Conservation (phyloP, 2,888 invertebrate genomes). For the Andrena minutula region DNA sequence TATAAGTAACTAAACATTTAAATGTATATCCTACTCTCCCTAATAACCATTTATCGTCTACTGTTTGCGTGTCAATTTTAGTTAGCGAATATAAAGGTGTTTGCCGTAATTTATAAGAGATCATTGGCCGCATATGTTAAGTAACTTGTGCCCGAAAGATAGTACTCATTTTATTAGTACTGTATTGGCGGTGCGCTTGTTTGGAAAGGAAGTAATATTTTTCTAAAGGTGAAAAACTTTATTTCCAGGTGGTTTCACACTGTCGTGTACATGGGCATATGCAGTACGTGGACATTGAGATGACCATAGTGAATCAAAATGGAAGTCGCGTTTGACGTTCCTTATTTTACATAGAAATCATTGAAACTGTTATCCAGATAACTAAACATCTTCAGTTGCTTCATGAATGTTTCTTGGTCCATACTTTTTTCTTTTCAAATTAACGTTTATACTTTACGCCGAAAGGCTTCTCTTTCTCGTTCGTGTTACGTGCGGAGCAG, state of each 20-base stretch:
- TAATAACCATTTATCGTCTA: slow-evolving; percentile 12
- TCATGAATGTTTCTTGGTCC: slow-evolving; percentile 70
- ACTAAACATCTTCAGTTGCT: slow-evolving; percentile 66
- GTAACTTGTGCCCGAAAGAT: slow-evolving; percentile 10
- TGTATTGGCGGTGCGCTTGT: slow-evolving; percentile 9
- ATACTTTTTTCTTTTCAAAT: slow-evolving; percentile 42
- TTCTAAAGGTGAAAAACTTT: slow-evolving; percentile 76
- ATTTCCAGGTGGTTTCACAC: slow-evolving; percentile 77
- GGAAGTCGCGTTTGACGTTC: slow-evolving; percentile 71
- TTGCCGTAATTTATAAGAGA: background rate
- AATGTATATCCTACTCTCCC: slow-evolving; percentile 33
- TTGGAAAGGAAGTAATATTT: slow-evolving; percentile 53
- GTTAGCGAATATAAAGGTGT: no score
- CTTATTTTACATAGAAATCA: slow-evolving; percentile 66
- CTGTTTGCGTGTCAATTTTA: background rate
- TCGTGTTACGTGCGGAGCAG: background rate
- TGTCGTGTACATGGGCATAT: slow-evolving; percentile 70
- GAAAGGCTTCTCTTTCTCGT: slow-evolving; percentile 1
- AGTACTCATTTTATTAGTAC: slow-evolving; percentile 8
- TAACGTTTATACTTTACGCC: slow-evolving; percentile 3
- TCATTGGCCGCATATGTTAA: slow-evolving; percentile 13
- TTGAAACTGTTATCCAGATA: slow-evolving; percentile 71
- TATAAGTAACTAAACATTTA: slow-evolving; percentile 15
- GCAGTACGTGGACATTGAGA: slow-evolving; percentile 74
- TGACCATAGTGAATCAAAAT: slow-evolving; percentile 73